phyloP scores from a whole-genome alignment of 2,113 vertebrate genomes.

The Prunella fulvescens region DNA sequence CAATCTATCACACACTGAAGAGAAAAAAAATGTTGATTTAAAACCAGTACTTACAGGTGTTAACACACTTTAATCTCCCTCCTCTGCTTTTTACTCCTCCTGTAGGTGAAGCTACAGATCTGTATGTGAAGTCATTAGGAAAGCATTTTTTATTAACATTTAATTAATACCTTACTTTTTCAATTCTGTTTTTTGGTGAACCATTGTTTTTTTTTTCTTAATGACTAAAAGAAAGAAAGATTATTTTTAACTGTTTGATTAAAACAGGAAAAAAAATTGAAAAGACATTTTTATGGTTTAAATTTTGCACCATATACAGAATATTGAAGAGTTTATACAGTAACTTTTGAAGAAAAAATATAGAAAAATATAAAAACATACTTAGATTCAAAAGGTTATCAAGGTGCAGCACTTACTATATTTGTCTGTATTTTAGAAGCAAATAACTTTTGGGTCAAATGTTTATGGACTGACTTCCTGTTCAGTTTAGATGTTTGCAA shows the following conservation, averaged over 20 bases:
- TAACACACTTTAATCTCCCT: neutral
- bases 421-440: neutral
- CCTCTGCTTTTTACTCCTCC: neutral
- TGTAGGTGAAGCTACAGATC: neutral
- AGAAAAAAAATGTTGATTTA: neutral
- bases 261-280: neutral
- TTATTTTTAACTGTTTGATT: neutral
- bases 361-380: accelerated
- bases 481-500: neutral
- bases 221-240: neutral
- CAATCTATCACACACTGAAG: neutral
- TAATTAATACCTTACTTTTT: neutral
- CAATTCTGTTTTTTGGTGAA: neutral
- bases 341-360: neutral
- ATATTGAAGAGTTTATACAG: neutral
- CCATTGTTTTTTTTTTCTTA: neutral
- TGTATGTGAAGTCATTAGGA: neutral
- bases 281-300: neutral
- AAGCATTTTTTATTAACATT: neutral
- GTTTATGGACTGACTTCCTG: neutral
- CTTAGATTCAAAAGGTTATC: neutral
- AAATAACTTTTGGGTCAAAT: neutral
- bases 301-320: neutral
- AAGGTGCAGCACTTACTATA: neutral
- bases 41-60: neutral